Base-by-base conservation (phyloP, 2,113 vertebrate species). In the Hippocampus barbouri region DNA sequence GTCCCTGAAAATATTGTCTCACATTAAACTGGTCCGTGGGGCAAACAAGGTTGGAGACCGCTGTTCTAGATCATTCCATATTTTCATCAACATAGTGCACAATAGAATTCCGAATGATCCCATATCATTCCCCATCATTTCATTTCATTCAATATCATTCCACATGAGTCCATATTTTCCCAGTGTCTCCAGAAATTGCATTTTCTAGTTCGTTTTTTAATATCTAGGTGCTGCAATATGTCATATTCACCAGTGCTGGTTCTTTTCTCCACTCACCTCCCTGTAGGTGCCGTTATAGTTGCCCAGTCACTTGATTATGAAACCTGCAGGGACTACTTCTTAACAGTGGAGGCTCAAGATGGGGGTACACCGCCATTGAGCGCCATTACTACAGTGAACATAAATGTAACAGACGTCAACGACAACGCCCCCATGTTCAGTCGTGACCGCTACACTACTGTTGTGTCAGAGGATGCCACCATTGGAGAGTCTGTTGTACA, bases 351-450 rank as follows among this genome's bases (percentile, higher is more conserved):
- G 89, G 97, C 97, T 6, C 92, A 93, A 78, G 97, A 99, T 16
- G 96, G 97, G 0, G 97, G 97, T 2, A 94, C 88, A 0, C 97
- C 96, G 0, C 91, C 97, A 2, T 92, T 98, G 53, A 96, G 95
- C 0, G 93, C 96, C 0, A 88, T 98, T 1, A 91, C 96, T 0
- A 98, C 95, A 0, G 93, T 98, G 49, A 98, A 95, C 61, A 91
- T 99, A 65, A 96, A 97, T 9, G 85, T 99, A 83, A 95, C 95
- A 0, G 97, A 99, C n/a, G 93, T 98, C 69, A 99, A 99, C 14
- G 97, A 99, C 91, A 98, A 98, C 0, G 90, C 94, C 0, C 97
- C 97, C 0, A 85, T 86, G 38, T 99, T 98, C 82, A 96, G 94
- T 85, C 94, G 93, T 5, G 87, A 91, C 0, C 81, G 93, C 65